Percentiles rank a stretch among this genome's conserved stretches.
Conservation (phyloP, 2,113 vertebrate species). For the Pygathrix nemaeus region DNA sequence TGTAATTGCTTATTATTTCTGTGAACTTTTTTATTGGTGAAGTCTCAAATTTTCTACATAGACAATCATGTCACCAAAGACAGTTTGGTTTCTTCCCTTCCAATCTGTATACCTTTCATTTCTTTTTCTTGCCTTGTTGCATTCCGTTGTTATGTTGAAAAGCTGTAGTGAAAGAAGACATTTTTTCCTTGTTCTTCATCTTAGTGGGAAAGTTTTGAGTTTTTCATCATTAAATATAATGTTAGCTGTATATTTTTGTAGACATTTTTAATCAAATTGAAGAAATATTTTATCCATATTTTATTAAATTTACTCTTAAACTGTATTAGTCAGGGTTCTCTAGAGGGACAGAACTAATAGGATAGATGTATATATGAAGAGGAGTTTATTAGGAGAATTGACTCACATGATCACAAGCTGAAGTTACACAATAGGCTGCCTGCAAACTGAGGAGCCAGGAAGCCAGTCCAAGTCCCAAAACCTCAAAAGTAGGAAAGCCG, state of each 20-base stretch:
- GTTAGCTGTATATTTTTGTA: neutral
- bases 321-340: no score
- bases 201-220: neutral
- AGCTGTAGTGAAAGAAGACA: neutral
- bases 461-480: no score
- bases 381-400: no score
- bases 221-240: neutral
- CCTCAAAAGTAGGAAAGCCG: no score
- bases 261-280: neutral
- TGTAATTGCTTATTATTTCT: neutral
- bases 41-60: neutral
- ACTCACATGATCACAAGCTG: no score
- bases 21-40: neutral
- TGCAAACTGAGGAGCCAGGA: no score
- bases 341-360: no score
- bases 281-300: neutral
- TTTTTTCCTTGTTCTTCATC: neutral
- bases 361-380: no score
- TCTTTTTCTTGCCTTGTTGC: neutral
- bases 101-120: neutral
- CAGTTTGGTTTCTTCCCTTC: neutral
- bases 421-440: no score
- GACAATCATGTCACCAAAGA: neutral
- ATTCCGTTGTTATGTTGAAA: neutral
- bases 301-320: neutral